These are phyloP conservation scores for Ochlodes sylvanus DNA, from an alignment of 2,888 invertebrate species.

Conservation along the genomic window DNA sequence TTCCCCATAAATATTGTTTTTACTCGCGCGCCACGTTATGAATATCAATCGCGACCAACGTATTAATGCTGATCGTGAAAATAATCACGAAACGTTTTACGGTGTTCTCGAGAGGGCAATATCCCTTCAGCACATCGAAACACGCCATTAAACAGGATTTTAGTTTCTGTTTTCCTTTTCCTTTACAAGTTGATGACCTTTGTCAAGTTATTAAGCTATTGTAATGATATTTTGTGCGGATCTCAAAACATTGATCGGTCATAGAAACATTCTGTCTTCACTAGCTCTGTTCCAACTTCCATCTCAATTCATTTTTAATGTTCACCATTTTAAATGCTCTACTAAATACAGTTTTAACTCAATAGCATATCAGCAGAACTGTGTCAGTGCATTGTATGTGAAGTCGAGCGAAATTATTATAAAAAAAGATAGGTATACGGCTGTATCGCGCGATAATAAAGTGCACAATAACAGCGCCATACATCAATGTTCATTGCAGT, in stretches of 20 bases:
- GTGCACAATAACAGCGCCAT: slow-evolving; percentile 29
- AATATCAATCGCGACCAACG: slow-evolving; percentile 27
- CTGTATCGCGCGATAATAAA: slow-evolving; percentile 15
- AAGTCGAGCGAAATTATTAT: slow-evolving; percentile 5
- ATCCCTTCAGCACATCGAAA: slow-evolving; percentile 22
- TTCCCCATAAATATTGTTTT: slow-evolving; percentile 36
- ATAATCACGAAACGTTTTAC: slow-evolving; percentile 36
- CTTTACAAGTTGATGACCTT: slow-evolving; percentile 6
- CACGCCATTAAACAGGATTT: slow-evolving; percentile 10
- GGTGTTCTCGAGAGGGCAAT: slow-evolving; percentile 33
- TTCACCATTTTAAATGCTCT: too few relatives aligned
- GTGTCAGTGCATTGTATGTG: slow-evolving; percentile 5
- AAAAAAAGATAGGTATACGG: neutral
- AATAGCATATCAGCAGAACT: too few relatives aligned
- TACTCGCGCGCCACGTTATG: slow-evolving; percentile 29
- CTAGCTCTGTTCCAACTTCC: too few relatives aligned
- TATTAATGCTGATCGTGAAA: slow-evolving; percentile 32
- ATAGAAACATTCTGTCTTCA: too few relatives aligned
- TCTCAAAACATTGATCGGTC: too few relatives aligned
- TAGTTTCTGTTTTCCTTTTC: slow-evolving; percentile 8
- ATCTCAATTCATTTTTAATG: too few relatives aligned
- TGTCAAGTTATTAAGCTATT: neutral
- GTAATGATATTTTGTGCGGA: too few relatives aligned
- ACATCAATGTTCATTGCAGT: slow-evolving; percentile 20
- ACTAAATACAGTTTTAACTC: too few relatives aligned